Evolutionary conservation across 2,113 vertebrate species (phyloP).

Genomic region (Condylura cristata): DNA sequence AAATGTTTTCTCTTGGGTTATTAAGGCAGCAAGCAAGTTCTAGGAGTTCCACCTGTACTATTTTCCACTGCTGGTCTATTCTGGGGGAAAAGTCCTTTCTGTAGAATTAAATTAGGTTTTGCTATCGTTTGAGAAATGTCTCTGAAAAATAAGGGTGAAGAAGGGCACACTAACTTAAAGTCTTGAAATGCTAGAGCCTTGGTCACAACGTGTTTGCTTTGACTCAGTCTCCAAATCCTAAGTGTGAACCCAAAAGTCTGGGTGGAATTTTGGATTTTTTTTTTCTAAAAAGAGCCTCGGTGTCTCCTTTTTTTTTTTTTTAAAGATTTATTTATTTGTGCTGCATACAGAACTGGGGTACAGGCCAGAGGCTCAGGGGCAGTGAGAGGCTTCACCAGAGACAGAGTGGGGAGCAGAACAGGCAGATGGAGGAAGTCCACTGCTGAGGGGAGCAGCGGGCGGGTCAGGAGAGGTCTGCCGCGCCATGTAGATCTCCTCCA

Average conservation of each 20-base stretch:
- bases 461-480: no score
- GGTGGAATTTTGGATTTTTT: not conserved
- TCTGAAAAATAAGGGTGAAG: constrained; percentile 20
- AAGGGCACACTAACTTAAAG: not conserved
- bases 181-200: not conserved
- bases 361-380: no score
- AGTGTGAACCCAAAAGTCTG: not conserved
- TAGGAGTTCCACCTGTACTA: constrained; percentile 59
- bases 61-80: constrained; percentile 23
- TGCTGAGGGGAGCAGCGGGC: no score
- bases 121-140: not conserved
- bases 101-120: not conserved
- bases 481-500: no score
- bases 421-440: no score
- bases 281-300: not conserved
- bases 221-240: not conserved
- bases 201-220: not conserved
- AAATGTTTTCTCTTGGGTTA: constrained; percentile 65
- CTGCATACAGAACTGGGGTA: no score
- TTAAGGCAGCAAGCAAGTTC: constrained; percentile 58
- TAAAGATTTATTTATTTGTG: no score
- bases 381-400: no score
- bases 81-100: not conserved
- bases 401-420: no score
- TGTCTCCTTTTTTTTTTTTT: not conserved